Conservation (phyloP, 2,888 invertebrate genomes). For the Lochmaea crataegi region DNA sequence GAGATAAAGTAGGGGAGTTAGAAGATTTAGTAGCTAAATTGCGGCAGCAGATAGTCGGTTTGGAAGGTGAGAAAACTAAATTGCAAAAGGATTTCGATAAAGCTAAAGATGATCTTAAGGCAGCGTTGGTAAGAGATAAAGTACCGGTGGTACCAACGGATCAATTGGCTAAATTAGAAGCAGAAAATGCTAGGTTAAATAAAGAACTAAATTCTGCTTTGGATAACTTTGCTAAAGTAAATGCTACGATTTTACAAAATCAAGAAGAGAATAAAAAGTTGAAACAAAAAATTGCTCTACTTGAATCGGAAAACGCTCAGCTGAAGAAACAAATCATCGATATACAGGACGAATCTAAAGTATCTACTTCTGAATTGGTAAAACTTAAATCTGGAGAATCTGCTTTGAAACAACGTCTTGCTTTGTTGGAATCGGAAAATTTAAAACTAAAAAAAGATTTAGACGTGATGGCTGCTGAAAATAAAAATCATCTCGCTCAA, state of each 20-base stretch:
- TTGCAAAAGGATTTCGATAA: constrained; percentile 45
- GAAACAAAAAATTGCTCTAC: constrained; percentile 45
- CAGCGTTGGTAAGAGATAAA: constrained; percentile 35
- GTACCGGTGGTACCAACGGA: constrained; percentile 31
- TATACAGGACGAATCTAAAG: constrained; percentile 39
- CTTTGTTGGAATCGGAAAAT: constrained; percentile 47
- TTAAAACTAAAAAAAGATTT: constrained; percentile 49
- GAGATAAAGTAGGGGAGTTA: constrained; percentile 39
- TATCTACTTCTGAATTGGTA: constrained; percentile 28
- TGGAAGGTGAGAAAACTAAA: constrained; percentile 45
- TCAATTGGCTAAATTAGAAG: constrained; percentile 44
- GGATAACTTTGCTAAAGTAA: constrained; percentile 38
- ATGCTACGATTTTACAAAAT: constrained; percentile 35
- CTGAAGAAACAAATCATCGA: constrained; percentile 42
- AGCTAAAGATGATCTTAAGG: constrained; percentile 7
- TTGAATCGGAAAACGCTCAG: constrained; percentile 45
- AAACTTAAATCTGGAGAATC: constrained; percentile 33
- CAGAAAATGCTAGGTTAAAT: constrained; percentile 48
- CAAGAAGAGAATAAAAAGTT: constrained; percentile 46
- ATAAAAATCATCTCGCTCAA: constrained; percentile 20
- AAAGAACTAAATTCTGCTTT: constrained; percentile 44
- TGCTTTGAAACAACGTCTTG: constrained; percentile 32
- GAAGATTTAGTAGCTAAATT: constrained; percentile 41
- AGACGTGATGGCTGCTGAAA: constrained; percentile 34
- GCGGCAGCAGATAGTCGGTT: constrained; percentile 40